A percentile compares a stretch with the other conserved stretches of the same genome.
Evolutionary conservation across 2,888 invertebrate species (phyloP).

Genomic region (Tetranychus piercei): DNA sequence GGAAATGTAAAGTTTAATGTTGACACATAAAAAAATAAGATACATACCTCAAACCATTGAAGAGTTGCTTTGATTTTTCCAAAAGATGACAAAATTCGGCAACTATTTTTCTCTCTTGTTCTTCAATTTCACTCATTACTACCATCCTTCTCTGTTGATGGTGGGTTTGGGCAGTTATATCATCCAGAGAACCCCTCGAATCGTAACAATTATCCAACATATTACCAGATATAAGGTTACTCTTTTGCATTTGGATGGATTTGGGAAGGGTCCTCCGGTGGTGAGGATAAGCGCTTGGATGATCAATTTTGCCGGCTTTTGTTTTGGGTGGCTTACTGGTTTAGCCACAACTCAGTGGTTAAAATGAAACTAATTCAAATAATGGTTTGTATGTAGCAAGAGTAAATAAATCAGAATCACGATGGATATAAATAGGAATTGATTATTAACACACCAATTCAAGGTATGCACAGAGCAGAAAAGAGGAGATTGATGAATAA

Average conservation of each 20-base stretch:
- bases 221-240: constrained; percentile 13
- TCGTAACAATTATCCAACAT: constrained; percentile 22
- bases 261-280: constrained; percentile 5
- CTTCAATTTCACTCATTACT: constrained; percentile 53
- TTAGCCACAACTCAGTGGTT: background rate
- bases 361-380: background rate
- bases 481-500: background rate
- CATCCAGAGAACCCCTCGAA: constrained; percentile 20
- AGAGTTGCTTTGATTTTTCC: constrained; percentile 89
- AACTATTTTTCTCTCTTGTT: constrained; percentile 73
- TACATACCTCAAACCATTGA: constrained; percentile 71
- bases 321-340: background rate
- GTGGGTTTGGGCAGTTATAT: constrained; percentile 13
- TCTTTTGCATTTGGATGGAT: constrained; percentile 14
- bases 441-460: no score
- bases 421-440: no score
- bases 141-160: constrained; percentile 25
- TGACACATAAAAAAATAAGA: background rate
- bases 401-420: no score
- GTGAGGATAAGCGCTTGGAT: constrained; percentile 6
- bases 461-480: background rate
- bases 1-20: background rate
- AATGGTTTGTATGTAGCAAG: no score
- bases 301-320: constrained; percentile 8
- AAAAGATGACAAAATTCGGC: constrained; percentile 86